A percentile compares a stretch with the other conserved stretches of the same genome.
These are phyloP conservation scores for Catharus minimus DNA, from an alignment of 2,113 vertebrate species.

Conservation along the genomic window DNA sequence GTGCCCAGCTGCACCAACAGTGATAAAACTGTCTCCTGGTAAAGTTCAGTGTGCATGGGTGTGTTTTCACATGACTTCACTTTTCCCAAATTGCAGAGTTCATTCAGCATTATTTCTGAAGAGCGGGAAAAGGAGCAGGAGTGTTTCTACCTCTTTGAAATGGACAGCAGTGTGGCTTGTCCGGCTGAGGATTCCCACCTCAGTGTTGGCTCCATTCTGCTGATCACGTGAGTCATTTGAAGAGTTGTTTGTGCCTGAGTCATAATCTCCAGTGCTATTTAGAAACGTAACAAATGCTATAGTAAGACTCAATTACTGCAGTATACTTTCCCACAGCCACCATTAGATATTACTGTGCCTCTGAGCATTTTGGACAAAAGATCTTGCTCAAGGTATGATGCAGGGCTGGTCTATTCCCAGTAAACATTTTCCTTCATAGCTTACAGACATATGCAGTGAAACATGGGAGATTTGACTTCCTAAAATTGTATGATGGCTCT, in stretches of 20 bases:
- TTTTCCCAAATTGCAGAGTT: conserved; percentile 66
- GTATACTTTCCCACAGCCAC: background rate
- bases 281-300: background rate
- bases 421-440: background rate
- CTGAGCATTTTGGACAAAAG: background rate
- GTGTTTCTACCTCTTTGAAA: conserved; percentile 94
- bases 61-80: background rate
- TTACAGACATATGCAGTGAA: background rate
- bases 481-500: background rate
- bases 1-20: background rate
- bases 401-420: background rate
- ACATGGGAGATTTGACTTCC: background rate
- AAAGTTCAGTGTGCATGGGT: background rate
- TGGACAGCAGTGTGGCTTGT: conserved; percentile 88
- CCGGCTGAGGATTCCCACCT: conserved; percentile 78
- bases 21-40: background rate
- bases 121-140: conserved; percentile 77
- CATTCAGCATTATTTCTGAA: conserved; percentile 79
- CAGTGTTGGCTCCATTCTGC: conserved; percentile 87
- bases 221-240: conserved; percentile 86
- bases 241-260: background rate
- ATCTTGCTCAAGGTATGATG: background rate
- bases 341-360: background rate
- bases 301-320: background rate
- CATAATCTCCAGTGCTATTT: background rate